Conservation (phyloP, 92 coral and sea anemone genomes). For the Porites rus region DNA sequence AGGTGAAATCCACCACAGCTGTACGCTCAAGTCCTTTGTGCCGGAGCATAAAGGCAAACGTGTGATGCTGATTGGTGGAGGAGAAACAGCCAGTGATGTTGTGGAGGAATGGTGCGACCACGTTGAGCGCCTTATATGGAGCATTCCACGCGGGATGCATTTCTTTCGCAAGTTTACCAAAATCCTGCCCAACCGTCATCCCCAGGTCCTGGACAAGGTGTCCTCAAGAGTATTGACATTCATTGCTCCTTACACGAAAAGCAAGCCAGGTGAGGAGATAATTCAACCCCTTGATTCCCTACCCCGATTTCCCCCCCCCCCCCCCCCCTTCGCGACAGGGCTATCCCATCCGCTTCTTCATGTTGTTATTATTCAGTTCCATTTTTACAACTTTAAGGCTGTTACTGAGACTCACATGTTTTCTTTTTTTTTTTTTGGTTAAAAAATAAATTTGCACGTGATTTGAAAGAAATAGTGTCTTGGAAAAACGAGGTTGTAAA, state of each 20-base stretch:
- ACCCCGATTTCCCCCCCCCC: too few relatives aligned
- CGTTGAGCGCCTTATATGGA: constrained; percentile 76
- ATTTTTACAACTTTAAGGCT: too few relatives aligned
- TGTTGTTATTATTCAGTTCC: too few relatives aligned
- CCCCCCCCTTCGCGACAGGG: too few relatives aligned
- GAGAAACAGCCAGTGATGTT: constrained; percentile 84
- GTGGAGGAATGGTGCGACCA: constrained; percentile 80
- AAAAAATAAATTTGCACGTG: too few relatives aligned
- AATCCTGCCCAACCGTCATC: constrained; percentile 77
- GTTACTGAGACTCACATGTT: too few relatives aligned
- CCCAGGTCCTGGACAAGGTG: constrained; percentile 86
- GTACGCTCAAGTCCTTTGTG: constrained; percentile 67
- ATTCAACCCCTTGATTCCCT: background rate
- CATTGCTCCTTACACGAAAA: constrained; percentile 57
- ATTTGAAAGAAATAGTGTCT: too few relatives aligned
- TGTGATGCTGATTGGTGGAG: constrained; percentile 82
- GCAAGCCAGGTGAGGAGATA: constrained; percentile 58
- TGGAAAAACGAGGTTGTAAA: too few relatives aligned
- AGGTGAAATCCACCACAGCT: constrained; percentile 75
- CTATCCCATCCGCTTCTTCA: too few relatives aligned
- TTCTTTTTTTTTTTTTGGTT: too few relatives aligned
- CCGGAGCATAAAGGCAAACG: constrained; percentile 70
- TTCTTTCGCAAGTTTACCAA: constrained; percentile 87
- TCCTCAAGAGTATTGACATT: constrained; percentile 69
- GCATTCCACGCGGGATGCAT: constrained; percentile 88